Base-by-base conservation (phyloP, 1,140 invertebrate species). In the Euwallacea fornicatus region DNA sequence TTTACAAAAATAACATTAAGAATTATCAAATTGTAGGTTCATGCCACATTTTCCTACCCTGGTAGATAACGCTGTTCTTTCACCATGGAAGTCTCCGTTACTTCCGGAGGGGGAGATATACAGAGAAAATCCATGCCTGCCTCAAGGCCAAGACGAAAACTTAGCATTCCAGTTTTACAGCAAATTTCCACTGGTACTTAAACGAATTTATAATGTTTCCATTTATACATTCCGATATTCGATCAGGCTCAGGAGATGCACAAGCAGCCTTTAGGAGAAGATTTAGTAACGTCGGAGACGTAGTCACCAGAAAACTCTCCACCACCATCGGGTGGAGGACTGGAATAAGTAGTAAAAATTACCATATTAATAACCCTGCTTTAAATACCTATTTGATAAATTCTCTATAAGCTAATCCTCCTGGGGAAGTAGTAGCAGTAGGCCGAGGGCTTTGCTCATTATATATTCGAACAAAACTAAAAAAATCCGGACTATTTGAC, bases 261-360 rank as follows among this genome's bases (percentile, higher is more conserved):
- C 72, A 72, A 11, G 65, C 44, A 11, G 71, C 67, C 21, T 70
- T 75, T 41, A 62, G 71, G 47, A 70, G 90, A 53, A 80, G 89
- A 47, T 85, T 91, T 56, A 90, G 88, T 77, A 90, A 90, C 75
- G 89, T 91, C 8, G 87, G 89, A 74, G 89, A 90, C 78, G 89
- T 85, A 1, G 88, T 91, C 1, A 84, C 86, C 2, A 80, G 90
- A 44, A 91, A 91, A 76, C 79, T 91, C 21, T 90, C 89, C 13
- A 86, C 86, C n/a, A 89, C 88, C 0, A 89, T 90, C 47, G 88
- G 89, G 7, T 91, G 89, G 89, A 83, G 88, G 62, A 83, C 84
- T 2, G 79, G 83, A 3, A 9, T 67, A 46, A 46, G 42, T 50
- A n/a, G 67, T 69, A 62, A 69, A 21, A 42, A n/a, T 47, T 9